Percentiles rank a stretch among this genome's conserved stretches.
Conservation (phyloP, 2,888 invertebrate genomes). For the Atrina japonica region DNA sequence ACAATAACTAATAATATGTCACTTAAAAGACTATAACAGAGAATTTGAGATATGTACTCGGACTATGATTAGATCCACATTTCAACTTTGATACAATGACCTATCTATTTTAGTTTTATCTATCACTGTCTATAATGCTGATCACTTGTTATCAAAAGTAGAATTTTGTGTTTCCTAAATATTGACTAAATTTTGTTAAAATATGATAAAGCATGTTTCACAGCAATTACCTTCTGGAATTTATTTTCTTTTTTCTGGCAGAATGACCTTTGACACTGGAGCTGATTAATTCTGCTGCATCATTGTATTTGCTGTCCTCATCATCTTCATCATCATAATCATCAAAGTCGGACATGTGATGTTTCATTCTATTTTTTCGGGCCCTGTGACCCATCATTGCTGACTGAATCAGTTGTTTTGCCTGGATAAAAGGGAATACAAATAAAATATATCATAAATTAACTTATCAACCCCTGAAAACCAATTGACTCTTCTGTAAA, state of each 20-base stretch:
- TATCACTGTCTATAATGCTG: no score
- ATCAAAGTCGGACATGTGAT: conserved; percentile 42
- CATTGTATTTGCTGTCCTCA: conserved; percentile 54
- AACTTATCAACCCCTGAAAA: background rate
- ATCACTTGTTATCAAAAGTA: no score
- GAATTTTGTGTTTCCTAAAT: background rate
- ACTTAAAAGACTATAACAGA: no score
- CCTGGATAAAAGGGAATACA: conserved; percentile 54
- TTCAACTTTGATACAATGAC: no score
- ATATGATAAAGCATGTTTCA: no score
- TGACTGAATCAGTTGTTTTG: conserved; percentile 70
- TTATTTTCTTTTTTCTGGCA: conserved; percentile 46
- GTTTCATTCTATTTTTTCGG: conserved; percentile 55
- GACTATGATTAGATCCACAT: no score
- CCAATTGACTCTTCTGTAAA: no score
- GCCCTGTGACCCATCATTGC: conserved; percentile 70
- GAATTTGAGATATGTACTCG: no score
- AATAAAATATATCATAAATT: background rate
- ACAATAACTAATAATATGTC: no score
- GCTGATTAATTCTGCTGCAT: conserved; percentile 68
- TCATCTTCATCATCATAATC: conserved; percentile 56
- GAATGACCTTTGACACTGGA: conserved; percentile 69
- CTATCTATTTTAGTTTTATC: no score
- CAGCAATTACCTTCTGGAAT: conserved; percentile 21
- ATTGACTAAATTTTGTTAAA: background rate